A percentile compares a stretch with the other conserved stretches of the same genome.
These are phyloP conservation scores for Cephonodes hylas DNA, from an alignment of 2,888 invertebrate species.

Conservation along the genomic window DNA sequence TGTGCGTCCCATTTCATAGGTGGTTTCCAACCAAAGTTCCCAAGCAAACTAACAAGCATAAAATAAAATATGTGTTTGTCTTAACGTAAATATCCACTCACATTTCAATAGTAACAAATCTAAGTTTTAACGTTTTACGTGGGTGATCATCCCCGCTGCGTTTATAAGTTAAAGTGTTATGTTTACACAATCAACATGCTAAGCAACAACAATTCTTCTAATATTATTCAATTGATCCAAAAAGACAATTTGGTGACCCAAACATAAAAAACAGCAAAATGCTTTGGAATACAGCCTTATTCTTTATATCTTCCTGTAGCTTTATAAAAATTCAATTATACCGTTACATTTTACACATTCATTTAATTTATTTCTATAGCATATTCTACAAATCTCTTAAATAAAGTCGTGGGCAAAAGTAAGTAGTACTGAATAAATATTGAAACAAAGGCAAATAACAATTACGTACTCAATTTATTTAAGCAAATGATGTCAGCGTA, in stretches of 20 bases:
- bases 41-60: not conserved
- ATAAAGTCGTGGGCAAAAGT: not conserved
- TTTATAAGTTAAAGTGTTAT: constrained; percentile 29
- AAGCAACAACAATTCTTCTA: no score
- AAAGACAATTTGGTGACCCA: no score
- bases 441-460: constrained; percentile 40
- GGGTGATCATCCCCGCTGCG: constrained; percentile 26
- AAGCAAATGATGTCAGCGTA: constrained; percentile 37
- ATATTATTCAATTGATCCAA: no score
- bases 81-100: not conserved
- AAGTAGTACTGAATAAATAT: constrained; percentile 33
- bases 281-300: no score
- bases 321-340: no score
- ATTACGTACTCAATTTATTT: constrained; percentile 49
- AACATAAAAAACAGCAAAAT: no score
- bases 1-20: no score
- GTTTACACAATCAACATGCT: constrained; percentile 31
- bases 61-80: not conserved
- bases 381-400: no score
- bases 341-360: no score
- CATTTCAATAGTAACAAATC: not conserved
- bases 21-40: not conserved
- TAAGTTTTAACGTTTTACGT: constrained; percentile 10
- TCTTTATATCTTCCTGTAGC: no score
- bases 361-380: no score